Conservation (phyloP, 2,888 invertebrate species). For the Nowickia ferox region DNA sequence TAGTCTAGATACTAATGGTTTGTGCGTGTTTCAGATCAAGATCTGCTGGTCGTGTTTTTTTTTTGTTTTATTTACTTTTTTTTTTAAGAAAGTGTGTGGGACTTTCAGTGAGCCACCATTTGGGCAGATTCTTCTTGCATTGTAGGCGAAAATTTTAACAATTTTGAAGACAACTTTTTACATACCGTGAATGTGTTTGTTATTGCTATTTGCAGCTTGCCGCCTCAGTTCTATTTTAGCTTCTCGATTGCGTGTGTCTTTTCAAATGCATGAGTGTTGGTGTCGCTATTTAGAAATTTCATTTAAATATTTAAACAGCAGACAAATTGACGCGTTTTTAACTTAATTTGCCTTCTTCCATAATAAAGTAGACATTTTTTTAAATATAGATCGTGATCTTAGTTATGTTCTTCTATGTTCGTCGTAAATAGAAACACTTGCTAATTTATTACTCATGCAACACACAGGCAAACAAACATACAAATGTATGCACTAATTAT, state of each 20-base stretch:
- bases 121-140: conserved; percentile 11
- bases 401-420: conserved; percentile 64
- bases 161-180: neutral
- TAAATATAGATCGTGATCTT: conserved; percentile 73
- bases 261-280: neutral
- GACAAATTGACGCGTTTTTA: conserved; percentile 80
- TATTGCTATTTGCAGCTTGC: conserved; percentile 4
- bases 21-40: conserved; percentile 67
- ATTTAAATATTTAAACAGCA: conserved; percentile 72
- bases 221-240: conserved; percentile 34
- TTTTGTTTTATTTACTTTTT: conserved; percentile 6
- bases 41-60: conserved; percentile 25
- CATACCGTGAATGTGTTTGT: neutral
- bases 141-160: neutral
- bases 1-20: conserved; percentile 47
- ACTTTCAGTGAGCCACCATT: conserved; percentile 14
- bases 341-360: conserved; percentile 48
- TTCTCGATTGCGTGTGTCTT: neutral
- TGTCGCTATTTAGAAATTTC: conserved; percentile 36
- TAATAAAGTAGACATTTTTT: conserved; percentile 18
- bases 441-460: conserved; percentile 48
- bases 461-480: neutral
- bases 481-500: neutral
- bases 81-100: conserved; percentile 17
- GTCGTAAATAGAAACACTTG: conserved; percentile 61